Conservation (phyloP, 2,888 invertebrate genomes). For the Metacarcinus magister region DNA sequence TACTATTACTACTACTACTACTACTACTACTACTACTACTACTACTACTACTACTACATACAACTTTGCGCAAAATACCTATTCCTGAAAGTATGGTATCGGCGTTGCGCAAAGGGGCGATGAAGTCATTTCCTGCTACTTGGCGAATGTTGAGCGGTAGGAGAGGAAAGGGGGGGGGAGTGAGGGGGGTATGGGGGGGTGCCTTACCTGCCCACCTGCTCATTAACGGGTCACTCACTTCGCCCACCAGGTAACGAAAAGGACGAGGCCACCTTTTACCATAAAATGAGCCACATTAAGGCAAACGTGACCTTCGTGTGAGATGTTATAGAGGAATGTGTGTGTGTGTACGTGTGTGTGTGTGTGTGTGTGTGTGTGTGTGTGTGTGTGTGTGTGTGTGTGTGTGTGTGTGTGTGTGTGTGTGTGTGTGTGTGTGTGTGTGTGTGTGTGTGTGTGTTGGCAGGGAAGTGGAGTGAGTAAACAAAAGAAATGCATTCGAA, state of each 20-base stretch:
- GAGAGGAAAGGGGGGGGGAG: background rate
- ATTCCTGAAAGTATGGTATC: background rate
- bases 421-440: too few relatives aligned
- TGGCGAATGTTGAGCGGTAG: background rate
- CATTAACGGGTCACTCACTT: constrained; percentile 26
- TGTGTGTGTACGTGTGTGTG: background rate
- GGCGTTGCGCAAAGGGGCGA: background rate
- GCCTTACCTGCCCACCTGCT: background rate
- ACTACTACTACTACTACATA: background rate
- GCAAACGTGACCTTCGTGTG: background rate
- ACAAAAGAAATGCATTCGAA: too few relatives aligned
- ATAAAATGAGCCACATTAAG: background rate
- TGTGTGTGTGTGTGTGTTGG: too few relatives aligned
- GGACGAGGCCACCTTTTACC: background rate
- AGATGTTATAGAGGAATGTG: too few relatives aligned
- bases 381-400: too few relatives aligned
- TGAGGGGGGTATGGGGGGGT: background rate
- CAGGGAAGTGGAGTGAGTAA: too few relatives aligned
- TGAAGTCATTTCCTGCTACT: background rate
- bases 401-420: too few relatives aligned
- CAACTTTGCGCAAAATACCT: background rate
- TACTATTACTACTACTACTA: background rate
- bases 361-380: too few relatives aligned
- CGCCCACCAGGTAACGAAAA: background rate
- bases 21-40: background rate